Evolutionary conservation across 2,888 invertebrate species (phyloP), one percentile per base, ranked within the genome.

Genomic region (Eugnorisma glareosa): DNA sequence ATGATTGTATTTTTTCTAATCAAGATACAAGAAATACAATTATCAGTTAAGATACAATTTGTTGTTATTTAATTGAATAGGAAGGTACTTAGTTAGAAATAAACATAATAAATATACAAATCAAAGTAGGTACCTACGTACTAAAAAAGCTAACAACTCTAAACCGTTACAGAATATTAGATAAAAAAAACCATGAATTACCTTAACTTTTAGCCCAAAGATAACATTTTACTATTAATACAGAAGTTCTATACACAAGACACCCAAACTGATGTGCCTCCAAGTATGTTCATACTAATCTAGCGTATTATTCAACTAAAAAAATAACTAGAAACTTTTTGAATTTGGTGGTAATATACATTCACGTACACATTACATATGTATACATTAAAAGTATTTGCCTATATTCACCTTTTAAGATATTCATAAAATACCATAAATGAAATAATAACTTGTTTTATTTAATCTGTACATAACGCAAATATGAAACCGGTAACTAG

Each of bases 241-340:
- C 70, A 81, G 79, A 85, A 84, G 77, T 77, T 86, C 80, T 88
- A 87, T 86, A 81, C 85, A 88, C 82, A 83, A 85, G 83, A 89
- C 87, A 86, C 77, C 81, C 84, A 89, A 90, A 83, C 79, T 85
- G 84, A 88, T 77, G 74, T 80, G 81, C 86, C 86, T 82, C 85
- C 86, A 81, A 86, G 80, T 77, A 77, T 51, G 2, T 68, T 54
- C 24, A 54, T 37, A 57, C 28, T 72, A 75, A 51, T 66, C 64
- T 71, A 76, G 57, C 21, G 51, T 48, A 67, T 40, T 21, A 54
- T n/a, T 73, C 0, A 37, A 54, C 1, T 18, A 35, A 79, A 79
- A 40, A 48, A 43, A 1, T 15, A 48, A n/a, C 43, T 37, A 31
- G 15, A 8, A 59, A 59, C 31, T 21, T 61, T n/a, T 15, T 5